Evolutionary conservation across 2,888 invertebrate species (phyloP).

Genomic region (Hemaris fuciformis): DNA sequence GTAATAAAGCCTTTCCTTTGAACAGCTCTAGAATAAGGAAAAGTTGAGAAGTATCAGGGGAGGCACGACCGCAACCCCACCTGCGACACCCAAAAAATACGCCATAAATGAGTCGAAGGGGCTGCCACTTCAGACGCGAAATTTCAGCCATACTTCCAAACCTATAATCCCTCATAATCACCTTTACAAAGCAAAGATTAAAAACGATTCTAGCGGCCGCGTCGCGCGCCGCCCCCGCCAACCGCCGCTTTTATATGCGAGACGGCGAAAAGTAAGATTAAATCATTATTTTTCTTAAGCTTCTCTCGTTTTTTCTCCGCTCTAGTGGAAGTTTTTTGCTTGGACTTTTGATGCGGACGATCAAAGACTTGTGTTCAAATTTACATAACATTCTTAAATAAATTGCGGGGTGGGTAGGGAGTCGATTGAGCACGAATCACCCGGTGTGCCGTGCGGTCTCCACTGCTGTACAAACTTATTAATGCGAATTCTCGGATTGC

Average conservation of each 20-base stretch:
- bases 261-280: conserved; percentile 81
- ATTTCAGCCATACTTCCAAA: conserved; percentile 81
- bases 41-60: conserved; percentile 69
- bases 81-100: conserved; percentile 72
- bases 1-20: conserved; percentile 73
- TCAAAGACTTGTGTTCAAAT: conserved; percentile 81
- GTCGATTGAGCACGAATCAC: conserved; percentile 52
- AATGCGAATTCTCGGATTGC: conserved; percentile 64
- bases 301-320: conserved; percentile 74
- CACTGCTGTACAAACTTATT: conserved; percentile 69
- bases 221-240: conserved; percentile 44
- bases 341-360: conserved; percentile 80
- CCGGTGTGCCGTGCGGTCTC: conserved; percentile 42
- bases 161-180: conserved; percentile 83
- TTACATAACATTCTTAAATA: conserved; percentile 82
- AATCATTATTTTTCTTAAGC: conserved; percentile 83
- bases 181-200: conserved; percentile 84
- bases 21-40: conserved; percentile 69
- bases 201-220: conserved; percentile 78
- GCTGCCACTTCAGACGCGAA: conserved; percentile 70
- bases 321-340: conserved; percentile 74
- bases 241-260: conserved; percentile 76
- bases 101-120: conserved; percentile 69
- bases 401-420: conserved; percentile 69
- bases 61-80: conserved; percentile 72